These are phyloP conservation scores for Aleiodes testaceus DNA, from an alignment of 2,888 invertebrate genomes.

Conservation along the genomic window DNA sequence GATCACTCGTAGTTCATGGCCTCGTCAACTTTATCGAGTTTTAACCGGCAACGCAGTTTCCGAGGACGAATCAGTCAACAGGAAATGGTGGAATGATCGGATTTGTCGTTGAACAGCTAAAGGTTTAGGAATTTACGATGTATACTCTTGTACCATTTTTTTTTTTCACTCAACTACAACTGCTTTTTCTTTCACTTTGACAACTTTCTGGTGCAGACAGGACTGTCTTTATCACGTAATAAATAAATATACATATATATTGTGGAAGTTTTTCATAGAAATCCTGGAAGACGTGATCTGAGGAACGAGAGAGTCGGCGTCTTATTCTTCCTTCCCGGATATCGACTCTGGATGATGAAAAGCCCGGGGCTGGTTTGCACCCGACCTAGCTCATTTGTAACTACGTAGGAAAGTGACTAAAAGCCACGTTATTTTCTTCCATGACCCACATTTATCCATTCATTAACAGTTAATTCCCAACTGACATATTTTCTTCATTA, in stretches of 20 bases:
- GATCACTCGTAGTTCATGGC: slow-evolving; percentile 39
- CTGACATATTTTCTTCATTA: slow-evolving; percentile 2
- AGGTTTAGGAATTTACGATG: too few relatives aligned
- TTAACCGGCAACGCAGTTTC: slow-evolving; percentile 49
- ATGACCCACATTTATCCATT: slow-evolving; percentile 50
- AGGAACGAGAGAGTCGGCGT: background rate
- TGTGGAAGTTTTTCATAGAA: too few relatives aligned
- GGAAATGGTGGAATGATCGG: slow-evolving; percentile 21
- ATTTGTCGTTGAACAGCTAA: slow-evolving; percentile 10
- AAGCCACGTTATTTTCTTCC: slow-evolving; percentile 35
- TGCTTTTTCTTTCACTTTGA: too few relatives aligned
- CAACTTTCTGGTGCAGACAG: too few relatives aligned
- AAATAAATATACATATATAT: too few relatives aligned
- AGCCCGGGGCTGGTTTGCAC: slow-evolving; percentile 8
- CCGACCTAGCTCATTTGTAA: slow-evolving; percentile 21
- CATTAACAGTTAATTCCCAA: slow-evolving; percentile 32
- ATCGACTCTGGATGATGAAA: slow-evolving; percentile 26
- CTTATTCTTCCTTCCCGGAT: background rate
- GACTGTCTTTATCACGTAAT: too few relatives aligned
- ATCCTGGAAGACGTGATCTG: too few relatives aligned
- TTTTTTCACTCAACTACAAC: too few relatives aligned
- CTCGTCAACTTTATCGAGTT: slow-evolving; percentile 47
- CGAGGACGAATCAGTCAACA: slow-evolving; percentile 14
- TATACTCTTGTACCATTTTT: too few relatives aligned
- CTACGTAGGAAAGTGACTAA: slow-evolving; percentile 15